Conservation (phyloP, 2,888 invertebrate species). For the Noctua comes region DNA sequence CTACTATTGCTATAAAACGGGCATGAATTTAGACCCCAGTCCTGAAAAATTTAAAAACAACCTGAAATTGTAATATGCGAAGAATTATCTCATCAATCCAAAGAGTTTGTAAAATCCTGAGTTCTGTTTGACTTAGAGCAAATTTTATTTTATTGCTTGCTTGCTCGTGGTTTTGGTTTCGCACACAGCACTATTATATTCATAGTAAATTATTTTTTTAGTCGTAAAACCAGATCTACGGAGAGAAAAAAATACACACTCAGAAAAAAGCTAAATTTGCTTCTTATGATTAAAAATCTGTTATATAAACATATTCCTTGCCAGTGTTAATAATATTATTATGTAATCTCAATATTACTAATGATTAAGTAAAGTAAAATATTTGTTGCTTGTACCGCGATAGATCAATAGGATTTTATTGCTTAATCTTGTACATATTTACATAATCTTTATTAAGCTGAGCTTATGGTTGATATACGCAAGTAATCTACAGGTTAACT, state of each 20-base stretch:
- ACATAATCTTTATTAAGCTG: slow-evolving; percentile 49
- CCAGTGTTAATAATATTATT: background rate
- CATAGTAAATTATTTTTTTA: too few species aligned
- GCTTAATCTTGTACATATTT: slow-evolving; percentile 40
- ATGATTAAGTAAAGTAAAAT: slow-evolving; percentile 8
- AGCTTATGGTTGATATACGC: slow-evolving; percentile 20
- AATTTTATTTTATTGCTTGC: background rate
- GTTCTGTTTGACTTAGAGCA: background rate
- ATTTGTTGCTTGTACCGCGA: background rate
- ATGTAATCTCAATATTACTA: background rate
- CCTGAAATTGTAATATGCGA: too few species aligned
- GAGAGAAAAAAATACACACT: background rate
- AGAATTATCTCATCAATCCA: background rate
- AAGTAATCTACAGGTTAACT: slow-evolving; percentile 15
- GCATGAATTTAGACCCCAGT: background rate
- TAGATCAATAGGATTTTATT: slow-evolving; percentile 31
- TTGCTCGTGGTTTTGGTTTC: background rate
- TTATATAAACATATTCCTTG: background rate
- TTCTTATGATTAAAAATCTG: background rate
- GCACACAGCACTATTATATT: background rate
- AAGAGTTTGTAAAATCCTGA: too few species aligned
- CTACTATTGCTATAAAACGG: background rate
- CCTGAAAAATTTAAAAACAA: too few species aligned
- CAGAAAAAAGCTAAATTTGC: background rate
- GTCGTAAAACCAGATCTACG: background rate